Percentiles rank a stretch among this genome's conserved stretches.
Evolutionary conservation across 2,797 vertebrate genomes (phyloP).

Genomic region (Cossypha caffra): DNA sequence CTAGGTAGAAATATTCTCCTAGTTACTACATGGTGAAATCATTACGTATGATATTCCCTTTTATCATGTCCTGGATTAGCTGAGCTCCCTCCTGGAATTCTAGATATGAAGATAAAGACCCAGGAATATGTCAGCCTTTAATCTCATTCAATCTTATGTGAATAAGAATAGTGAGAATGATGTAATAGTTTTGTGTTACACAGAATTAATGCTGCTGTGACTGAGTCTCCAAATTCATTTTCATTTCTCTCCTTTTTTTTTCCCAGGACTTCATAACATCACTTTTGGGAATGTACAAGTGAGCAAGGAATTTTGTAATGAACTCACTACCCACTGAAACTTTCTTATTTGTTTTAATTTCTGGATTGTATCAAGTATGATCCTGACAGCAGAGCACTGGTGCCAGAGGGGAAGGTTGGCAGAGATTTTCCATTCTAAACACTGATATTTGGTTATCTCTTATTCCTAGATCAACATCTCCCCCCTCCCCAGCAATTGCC

Average conservation of each 20-base stretch:
- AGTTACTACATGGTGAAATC: background rate
- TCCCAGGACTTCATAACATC: background rate
- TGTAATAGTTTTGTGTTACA: background rate
- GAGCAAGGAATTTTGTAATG: background rate
- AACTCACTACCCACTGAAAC: background rate
- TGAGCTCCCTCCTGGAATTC: background rate
- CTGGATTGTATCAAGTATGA: background rate
- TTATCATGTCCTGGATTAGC: background rate
- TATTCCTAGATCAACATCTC: background rate
- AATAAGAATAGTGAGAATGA: background rate
- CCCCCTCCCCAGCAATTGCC: background rate
- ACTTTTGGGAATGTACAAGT: background rate
- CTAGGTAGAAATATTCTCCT: background rate
- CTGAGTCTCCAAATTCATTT: background rate
- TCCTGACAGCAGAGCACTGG: background rate
- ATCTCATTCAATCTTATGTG: background rate
- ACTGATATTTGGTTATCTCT: background rate
- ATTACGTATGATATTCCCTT: background rate
- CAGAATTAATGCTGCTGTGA: background rate
- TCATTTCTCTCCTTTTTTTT: background rate
- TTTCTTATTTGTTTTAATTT: background rate
- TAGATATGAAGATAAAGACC: background rate
- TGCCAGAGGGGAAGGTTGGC: background rate
- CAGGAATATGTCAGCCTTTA: background rate
- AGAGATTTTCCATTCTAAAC: background rate